Conservation (phyloP, 2,797 vertebrate genomes). For the Onychomys torridus region DNA sequence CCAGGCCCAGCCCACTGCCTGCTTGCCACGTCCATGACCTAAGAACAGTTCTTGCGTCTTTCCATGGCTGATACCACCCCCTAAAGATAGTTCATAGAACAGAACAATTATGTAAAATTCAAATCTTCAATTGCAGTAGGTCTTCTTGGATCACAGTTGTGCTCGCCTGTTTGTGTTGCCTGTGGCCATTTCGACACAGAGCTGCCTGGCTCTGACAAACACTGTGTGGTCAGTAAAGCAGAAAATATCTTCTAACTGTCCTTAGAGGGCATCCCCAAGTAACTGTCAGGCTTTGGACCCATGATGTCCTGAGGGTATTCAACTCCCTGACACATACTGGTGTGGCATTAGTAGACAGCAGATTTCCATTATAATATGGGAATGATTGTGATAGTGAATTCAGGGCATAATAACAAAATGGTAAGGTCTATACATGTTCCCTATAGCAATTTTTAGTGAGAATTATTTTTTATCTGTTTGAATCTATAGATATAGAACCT, state of each 20-base stretch:
- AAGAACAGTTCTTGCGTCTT: background rate
- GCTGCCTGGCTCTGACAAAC: background rate
- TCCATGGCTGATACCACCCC: background rate
- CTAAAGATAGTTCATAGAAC: background rate
- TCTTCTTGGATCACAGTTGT: background rate
- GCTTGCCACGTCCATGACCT: too few species aligned
- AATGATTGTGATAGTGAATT: background rate
- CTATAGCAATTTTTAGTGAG: background rate
- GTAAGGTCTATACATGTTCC: too few species aligned
- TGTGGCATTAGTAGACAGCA: too few species aligned
- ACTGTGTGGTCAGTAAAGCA: background rate
- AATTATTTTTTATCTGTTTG: background rate
- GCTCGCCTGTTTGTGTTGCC: rapidly evolving
- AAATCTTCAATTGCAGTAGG: background rate
- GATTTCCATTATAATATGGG: background rate
- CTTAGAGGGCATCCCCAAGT: background rate
- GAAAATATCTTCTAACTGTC: background rate
- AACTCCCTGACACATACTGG: background rate
- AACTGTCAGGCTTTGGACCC: too few species aligned
- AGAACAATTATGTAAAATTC: background rate
- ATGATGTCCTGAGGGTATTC: background rate
- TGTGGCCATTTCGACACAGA: background rate
- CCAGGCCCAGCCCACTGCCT: background rate
- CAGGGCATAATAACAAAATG: too few species aligned
- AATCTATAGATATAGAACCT: background rate